Evolutionary conservation across 2,797 vertebrate genomes (phyloP).

Genomic region (Orestias chungarensis): DNA sequence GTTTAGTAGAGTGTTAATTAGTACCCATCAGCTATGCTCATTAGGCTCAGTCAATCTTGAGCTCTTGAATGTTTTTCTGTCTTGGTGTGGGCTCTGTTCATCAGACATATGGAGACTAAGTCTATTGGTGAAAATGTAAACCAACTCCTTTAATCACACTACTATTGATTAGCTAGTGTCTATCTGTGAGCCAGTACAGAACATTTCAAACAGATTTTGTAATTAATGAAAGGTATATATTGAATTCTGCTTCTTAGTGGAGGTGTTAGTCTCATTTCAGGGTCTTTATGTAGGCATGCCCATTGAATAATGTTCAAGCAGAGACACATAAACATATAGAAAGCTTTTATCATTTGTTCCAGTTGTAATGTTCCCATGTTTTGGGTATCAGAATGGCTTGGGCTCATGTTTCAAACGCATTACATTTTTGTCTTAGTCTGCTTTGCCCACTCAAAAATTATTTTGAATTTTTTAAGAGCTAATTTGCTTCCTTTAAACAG

Average conservation of each 20-base stretch:
- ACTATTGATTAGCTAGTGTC: constrained; percentile 45
- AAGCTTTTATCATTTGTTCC: constrained; percentile 13
- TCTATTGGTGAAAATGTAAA: constrained; percentile 39
- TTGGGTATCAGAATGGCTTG: constrained; percentile 9
- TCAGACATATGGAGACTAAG: constrained; percentile 39
- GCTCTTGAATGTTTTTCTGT: constrained; percentile 21
- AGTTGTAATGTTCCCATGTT: not conserved
- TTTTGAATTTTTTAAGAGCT: constrained; percentile 28
- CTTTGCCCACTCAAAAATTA: not conserved
- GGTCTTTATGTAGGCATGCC: not conserved
- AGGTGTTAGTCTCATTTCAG: constrained; percentile 55
- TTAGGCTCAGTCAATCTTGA: constrained; percentile 28
- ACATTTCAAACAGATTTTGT: constrained; percentile 63
- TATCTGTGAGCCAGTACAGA: constrained; percentile 44
- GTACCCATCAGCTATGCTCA: constrained; percentile 12
- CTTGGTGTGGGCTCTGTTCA: constrained; percentile 25
- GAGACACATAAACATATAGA: not conserved
- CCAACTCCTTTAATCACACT: constrained; percentile 51
- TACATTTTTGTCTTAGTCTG: constrained; percentile 11
- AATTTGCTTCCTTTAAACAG: constrained; percentile 32
- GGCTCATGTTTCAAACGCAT: not conserved
- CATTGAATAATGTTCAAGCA: constrained; percentile 2
- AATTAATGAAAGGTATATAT: constrained; percentile 68
- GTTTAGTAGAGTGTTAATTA: not conserved
- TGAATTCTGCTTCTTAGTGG: constrained; percentile 32